These are phyloP conservation scores for Muscicapa striata DNA, from an alignment of 2,797 vertebrate genomes.

Conservation along the genomic window DNA sequence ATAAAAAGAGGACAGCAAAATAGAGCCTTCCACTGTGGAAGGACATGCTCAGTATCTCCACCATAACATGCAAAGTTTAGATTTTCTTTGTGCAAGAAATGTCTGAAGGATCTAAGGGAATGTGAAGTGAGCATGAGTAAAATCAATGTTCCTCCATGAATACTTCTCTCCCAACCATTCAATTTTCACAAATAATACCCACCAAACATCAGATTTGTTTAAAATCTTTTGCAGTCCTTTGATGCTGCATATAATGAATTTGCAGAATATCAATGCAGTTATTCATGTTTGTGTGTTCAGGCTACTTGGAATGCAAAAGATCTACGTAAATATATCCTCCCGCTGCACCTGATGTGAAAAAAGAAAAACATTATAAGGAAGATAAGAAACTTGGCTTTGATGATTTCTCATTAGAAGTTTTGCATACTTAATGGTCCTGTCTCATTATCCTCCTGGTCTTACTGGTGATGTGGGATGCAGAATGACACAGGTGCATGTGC, in stretches of 20 bases:
- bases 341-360: background rate
- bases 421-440: background rate
- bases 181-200: background rate
- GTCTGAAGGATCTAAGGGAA: background rate
- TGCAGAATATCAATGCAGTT: background rate
- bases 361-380: background rate
- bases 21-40: background rate
- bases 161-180: background rate
- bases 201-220: background rate
- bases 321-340: background rate
- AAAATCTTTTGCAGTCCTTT: background rate
- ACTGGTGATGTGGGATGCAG: background rate
- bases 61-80: background rate
- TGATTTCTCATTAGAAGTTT: background rate
- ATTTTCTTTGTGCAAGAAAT: background rate
- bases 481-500: background rate
- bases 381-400: background rate
- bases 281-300: background rate
- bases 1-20: background rate
- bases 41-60: background rate
- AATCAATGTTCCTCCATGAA: background rate
- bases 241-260: background rate
- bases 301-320: background rate
- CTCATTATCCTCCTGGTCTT: background rate
- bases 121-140: background rate